Evolutionary conservation across 1,140 invertebrate species (phyloP), one percentile per base, ranked within the genome.

Genomic region (Cecropterus lyciades): DNA sequence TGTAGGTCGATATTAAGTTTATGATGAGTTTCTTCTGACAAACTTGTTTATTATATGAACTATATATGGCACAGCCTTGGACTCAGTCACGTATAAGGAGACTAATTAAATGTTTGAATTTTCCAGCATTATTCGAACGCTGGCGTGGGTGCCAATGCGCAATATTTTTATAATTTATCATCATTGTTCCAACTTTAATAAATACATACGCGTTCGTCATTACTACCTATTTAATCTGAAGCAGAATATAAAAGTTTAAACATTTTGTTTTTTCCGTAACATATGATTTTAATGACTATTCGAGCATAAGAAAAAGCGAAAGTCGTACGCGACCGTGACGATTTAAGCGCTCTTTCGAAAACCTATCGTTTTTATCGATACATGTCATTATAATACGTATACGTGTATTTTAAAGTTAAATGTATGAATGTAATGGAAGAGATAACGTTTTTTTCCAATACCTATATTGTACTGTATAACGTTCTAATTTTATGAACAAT

Each of bases 71-170:
- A 51, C 65, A 78, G 59, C 88, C 88, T 88, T 91, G 82, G 80
- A 75, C 81, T 84, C 73, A 75, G 70, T 75, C 72, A 80, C 82
- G 63, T 82, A 87, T 87, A 85, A 69, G 86, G 85, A 65, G 75
- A 75, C 79, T 89, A 85, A 87, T 88, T 88, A 85, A 80, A 77
- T 86, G 72, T 79, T 82, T 80, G 77, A 88, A 73, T 88, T 89
- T 91, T 87, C 84, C 81, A 80, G 70, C 72, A 75, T 84, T 82
- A 84, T 85, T 73, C 75, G 72, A 73, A 77, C 71, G 68, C 56
- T 56, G 33, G 77, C 67, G 88, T 89, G 82, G 86, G 88, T 72
- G 80, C 46, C 67, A 48, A 37, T 59, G 56, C 56, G 56, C 43
- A 79, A 73, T 78, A 78, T 80, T 72, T 59, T 56, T 74, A 72